Evolutionary conservation across 2,797 vertebrate genomes (phyloP).

Genomic region (Rhincodon typus): DNA sequence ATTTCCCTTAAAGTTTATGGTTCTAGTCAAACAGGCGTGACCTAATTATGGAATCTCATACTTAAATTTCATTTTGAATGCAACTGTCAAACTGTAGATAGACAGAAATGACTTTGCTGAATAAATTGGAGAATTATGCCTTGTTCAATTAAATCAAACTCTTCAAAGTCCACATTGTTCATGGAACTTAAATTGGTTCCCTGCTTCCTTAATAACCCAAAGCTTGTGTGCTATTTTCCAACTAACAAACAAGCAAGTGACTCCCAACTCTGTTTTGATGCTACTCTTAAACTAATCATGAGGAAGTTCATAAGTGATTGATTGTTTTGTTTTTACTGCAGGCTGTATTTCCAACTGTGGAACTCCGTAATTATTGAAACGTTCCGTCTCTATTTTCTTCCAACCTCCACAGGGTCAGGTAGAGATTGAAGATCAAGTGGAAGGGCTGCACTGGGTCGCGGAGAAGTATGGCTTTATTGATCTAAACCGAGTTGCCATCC

Average conservation of each 20-base stretch:
- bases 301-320: not conserved
- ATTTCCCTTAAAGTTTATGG: not conserved
- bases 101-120: not conserved
- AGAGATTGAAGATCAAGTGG: constrained; percentile 96
- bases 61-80: not conserved
- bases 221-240: not conserved
- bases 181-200: not conserved
- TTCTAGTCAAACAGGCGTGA: not conserved
- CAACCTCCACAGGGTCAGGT: constrained; percentile 74
- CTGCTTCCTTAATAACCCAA: not conserved
- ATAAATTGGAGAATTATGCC: not conserved
- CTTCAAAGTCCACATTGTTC: not conserved
- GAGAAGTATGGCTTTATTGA: constrained; percentile 92
- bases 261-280: not conserved
- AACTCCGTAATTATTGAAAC: not conserved
- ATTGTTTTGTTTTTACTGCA: not conserved
- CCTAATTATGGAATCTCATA: not conserved
- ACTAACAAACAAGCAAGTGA: not conserved
- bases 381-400: not conserved
- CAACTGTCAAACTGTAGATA: not conserved
- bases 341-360: not conserved
- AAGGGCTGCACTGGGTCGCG: constrained; percentile 86
- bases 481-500: constrained; percentile 85
- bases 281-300: not conserved
- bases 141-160: not conserved